A percentile compares a stretch with the other conserved stretches of the same genome.
These are phyloP conservation scores for Xestoiulus laeticollis DNA, from an alignment of 2,888 invertebrate species.

Conservation along the genomic window DNA sequence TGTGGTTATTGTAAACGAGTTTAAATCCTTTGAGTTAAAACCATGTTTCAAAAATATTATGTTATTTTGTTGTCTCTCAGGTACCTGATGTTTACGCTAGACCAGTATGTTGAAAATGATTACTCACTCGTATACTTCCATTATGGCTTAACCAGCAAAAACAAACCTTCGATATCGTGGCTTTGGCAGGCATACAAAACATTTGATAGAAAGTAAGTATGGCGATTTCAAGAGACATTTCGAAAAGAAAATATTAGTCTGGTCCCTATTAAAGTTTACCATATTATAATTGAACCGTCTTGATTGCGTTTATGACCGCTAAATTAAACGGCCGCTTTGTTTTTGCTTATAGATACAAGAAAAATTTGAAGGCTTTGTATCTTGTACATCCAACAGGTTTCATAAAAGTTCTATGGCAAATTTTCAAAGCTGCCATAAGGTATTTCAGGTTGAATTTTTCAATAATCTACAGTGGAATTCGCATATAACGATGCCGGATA, in stretches of 20 bases:
- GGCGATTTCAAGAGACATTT: constrained; percentile 35
- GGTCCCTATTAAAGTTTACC: too few relatives aligned
- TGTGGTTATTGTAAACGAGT: neutral
- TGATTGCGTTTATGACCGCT: constrained; percentile 51
- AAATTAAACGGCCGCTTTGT: neutral
- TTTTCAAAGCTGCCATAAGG: constrained; percentile 93
- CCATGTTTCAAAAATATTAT: too few relatives aligned
- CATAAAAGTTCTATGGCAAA: constrained; percentile 92
- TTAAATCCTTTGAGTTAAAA: too few relatives aligned
- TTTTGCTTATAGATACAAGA: constrained; percentile 78
- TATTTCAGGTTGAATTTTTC: too few relatives aligned
- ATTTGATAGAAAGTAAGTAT: constrained; percentile 84
- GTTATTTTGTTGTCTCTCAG: constrained; percentile 67
- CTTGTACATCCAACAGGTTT: constrained; percentile 98
- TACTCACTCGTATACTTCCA: constrained; percentile 99
- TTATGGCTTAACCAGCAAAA: constrained; percentile 92
- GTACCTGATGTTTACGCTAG: constrained; percentile 91
- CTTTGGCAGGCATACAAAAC: constrained; percentile 96
- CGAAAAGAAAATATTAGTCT: too few relatives aligned
- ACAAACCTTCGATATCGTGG: constrained; percentile 96
- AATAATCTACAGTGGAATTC: too few relatives aligned
- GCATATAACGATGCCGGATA: too few relatives aligned
- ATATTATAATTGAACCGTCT: too few relatives aligned
- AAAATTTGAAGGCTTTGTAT: constrained; percentile 97
- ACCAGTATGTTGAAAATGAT: constrained; percentile 98